phyloP scores from a whole-genome alignment of 2,113 vertebrate species.

The Nyctereutes procyonoides region DNA sequence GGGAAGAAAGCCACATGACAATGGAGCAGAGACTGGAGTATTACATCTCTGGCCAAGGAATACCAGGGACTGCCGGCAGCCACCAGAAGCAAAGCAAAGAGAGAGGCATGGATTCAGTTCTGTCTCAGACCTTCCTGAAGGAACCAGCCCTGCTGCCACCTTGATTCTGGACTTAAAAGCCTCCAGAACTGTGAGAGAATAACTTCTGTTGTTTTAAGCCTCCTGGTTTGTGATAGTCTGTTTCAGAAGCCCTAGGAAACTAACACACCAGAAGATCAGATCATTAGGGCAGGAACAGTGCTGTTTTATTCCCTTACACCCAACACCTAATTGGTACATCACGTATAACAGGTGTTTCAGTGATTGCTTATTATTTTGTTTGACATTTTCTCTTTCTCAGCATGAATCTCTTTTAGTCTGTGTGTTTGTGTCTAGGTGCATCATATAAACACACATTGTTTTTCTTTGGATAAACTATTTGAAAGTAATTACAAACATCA shows the following conservation, averaged over 20 bases:
- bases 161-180: background rate
- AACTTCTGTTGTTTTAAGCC: background rate
- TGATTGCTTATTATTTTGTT: background rate
- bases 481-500: background rate
- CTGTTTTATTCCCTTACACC: background rate
- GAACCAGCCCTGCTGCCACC: background rate
- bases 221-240: background rate
- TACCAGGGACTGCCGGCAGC: background rate
- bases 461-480: background rate
- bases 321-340: background rate
- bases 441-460: background rate
- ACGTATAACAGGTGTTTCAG: background rate
- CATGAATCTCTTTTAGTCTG: background rate
- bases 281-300: background rate
- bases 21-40: background rate
- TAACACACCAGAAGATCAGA: background rate
- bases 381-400: background rate
- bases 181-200: background rate
- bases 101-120: background rate
- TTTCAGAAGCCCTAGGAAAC: background rate
- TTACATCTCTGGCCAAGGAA: background rate
- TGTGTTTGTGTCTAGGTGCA: background rate
- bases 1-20: background rate
- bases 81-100: background rate
- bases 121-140: background rate